Evolutionary conservation across 1,140 invertebrate genomes (phyloP), one percentile per base, ranked within the genome.

Genomic region (Caerostris darwini): DNA sequence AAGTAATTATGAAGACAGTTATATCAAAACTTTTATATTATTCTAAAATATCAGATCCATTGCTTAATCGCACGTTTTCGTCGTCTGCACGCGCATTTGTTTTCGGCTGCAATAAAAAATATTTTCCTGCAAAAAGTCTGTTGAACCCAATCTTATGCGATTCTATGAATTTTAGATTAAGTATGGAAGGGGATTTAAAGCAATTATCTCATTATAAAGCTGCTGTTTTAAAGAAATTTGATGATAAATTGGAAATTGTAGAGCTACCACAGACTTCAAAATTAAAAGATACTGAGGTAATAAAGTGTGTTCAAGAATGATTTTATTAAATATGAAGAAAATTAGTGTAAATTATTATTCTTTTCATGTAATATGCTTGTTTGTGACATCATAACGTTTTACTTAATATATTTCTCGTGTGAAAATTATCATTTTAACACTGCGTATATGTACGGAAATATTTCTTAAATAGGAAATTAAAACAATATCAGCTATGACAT

Each of bases 161-260:
- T 88, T 88, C 59, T 12, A 54, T 53, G 53, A 17, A 50, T 17
- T 53, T 88, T 8, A 67, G 8, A 10, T n/a, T 88, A n/a, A 91
- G n/a, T 19, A 91, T 82, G 90, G n/a, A 61, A 14, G 71, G 77
- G 12, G 82, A 94, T 92, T 82, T 96, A 34, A 83, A 67, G 83
- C 8, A 71, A 50, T 58, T 57, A n/a, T 61, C 3, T 69, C 86
- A 94, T 54, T 95, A 95, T 89, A 96, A 96, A 95, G 96, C 96
- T 14, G 97, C 97, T 34, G 95, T 97, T 14, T 95, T 97, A 58
- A 96, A 96, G 85, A 95, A 96, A 92, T 95, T 96, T 93, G 96
- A 95, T 17, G 83, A 93, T 14, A 50, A 93, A 7, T 77, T 93
- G 53, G 92, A 87, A 86, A 86, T 93, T 17, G n/a, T 56, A 12